phyloP scores from a whole-genome alignment of 1,140 invertebrate species.

The Drosophila sechellia region DNA sequence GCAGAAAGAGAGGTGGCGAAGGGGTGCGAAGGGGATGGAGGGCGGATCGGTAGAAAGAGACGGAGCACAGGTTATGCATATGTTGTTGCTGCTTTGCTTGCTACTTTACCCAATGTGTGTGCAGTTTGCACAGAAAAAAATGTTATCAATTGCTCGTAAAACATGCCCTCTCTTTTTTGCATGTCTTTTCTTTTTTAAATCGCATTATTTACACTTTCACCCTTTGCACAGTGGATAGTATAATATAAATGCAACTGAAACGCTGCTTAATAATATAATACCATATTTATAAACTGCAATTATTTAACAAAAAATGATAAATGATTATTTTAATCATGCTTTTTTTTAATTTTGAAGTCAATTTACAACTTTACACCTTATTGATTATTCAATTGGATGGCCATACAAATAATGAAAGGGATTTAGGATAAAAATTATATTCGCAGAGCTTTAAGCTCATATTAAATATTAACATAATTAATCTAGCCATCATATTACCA shows the following conservation, averaged over 20 bases:
- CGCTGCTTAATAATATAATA: not conserved
- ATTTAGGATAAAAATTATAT: not conserved
- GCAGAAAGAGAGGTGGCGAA: not conserved
- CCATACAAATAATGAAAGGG: not conserved
- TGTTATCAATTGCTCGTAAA: slow-evolving; percentile 13
- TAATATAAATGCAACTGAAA: not conserved
- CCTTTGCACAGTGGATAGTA: not conserved
- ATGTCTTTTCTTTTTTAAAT: not conserved
- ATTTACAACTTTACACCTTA: slow-evolving; percentile 10
- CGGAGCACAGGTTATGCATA: slow-evolving; percentile 52
- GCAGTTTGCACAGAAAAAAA: slow-evolving; percentile 20
- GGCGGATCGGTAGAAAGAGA: not conserved
- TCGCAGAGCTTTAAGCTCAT: not conserved
- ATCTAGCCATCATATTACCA: not conserved
- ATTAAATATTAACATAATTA: not conserved
- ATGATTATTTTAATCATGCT: slow-evolving; percentile 1
- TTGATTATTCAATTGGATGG: not conserved
- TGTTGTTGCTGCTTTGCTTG: slow-evolving; percentile 54
- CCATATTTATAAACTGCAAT: not conserved
- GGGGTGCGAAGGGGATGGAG: not conserved
- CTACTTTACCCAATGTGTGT: not conserved
- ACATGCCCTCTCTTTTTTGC: not conserved
- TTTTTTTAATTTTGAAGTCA: slow-evolving; percentile 6
- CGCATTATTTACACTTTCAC: not conserved
- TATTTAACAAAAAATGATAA: not conserved